Base-by-base conservation (phyloP, 2,888 invertebrate species). In the Nomada lathburiana region DNA sequence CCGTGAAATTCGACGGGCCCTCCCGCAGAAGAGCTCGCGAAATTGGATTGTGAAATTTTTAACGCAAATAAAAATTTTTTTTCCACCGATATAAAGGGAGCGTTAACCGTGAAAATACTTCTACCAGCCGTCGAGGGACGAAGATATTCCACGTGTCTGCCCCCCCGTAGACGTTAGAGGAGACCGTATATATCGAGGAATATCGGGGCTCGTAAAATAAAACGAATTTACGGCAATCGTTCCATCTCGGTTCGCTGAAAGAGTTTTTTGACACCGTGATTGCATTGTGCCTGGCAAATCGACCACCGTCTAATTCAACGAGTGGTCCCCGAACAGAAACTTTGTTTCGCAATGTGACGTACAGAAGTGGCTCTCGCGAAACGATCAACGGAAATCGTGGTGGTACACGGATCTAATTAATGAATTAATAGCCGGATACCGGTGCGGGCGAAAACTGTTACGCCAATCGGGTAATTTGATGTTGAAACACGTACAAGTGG, bases 321-420 rank as follows among this genome's bases (percentile, higher is more conserved):
- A 60, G 18, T 65, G 64, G 67, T 77, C 76, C 62, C 70, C 62
- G 67, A 59, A 60, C 59, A 44, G 53, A 59, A 85, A 78, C 71
- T 80, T 76, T 78, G 50, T 76, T 72, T 50, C 67, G 29, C 47
- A 52, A 11, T 16, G 20, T 20, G 69, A 11, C 3, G 63, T 36
- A 42, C 67, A 73, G 71, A 59, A 53, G 36, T 23, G 36, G 52
- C 74, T 53, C 67, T 68, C 29, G 44, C 67, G 29, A 74, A 81
- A 76, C 82, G 74, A 62, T 70, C 65, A 69, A 78, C 60, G 60
- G 42, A 42, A 73, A 75, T 67, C 20, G 53, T 73, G 53, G 47
- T 2, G 23, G 65, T 80, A 71, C 80, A 78, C 76, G 86, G 63
- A 65, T 86, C 76, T 83, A 81, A 83, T 88, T 86, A 81, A 83